Percentiles rank a stretch among this genome's conserved stretches.
These are phyloP conservation scores for Acanthosepion lycidas DNA, from an alignment of 2,888 invertebrate species.

Conservation along the genomic window DNA sequence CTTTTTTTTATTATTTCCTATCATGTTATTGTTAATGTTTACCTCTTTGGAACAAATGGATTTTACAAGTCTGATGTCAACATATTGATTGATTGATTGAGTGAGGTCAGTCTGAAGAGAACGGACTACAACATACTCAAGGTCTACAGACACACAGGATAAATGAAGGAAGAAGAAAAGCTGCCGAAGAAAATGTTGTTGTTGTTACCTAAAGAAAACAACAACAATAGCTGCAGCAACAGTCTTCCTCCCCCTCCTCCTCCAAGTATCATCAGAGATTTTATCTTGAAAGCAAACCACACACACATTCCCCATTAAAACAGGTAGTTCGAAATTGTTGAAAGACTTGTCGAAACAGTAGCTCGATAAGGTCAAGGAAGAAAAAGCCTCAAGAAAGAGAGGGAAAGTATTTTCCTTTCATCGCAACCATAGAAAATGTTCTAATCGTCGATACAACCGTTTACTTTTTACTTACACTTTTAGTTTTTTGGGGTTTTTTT, in stretches of 20 bases:
- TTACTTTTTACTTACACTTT: too few species aligned
- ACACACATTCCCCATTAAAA: background rate
- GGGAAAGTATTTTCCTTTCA: background rate
- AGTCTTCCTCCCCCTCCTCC: background rate
- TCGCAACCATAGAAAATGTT: too few species aligned
- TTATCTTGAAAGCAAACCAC: too few species aligned
- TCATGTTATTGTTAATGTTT: background rate
- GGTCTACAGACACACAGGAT: background rate
- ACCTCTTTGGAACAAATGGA: background rate
- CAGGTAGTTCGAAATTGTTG: slow-evolving; percentile 2
- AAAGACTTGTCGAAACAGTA: background rate
- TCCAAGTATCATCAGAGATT: background rate
- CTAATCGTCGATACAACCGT: too few species aligned
- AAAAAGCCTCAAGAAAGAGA: background rate
- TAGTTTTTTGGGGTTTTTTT: too few species aligned
- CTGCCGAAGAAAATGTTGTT: background rate
- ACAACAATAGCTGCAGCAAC: background rate
- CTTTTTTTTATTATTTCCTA: background rate
- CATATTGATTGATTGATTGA: background rate
- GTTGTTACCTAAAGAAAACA: background rate
- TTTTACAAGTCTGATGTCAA: background rate
- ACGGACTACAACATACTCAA: background rate
- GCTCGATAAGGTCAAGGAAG: background rate
- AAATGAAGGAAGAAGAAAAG: background rate
- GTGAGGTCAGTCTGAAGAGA: background rate